Conservation (phyloP, 2,113 vertebrate genomes). For the Craseonycteris thonglongyai region DNA sequence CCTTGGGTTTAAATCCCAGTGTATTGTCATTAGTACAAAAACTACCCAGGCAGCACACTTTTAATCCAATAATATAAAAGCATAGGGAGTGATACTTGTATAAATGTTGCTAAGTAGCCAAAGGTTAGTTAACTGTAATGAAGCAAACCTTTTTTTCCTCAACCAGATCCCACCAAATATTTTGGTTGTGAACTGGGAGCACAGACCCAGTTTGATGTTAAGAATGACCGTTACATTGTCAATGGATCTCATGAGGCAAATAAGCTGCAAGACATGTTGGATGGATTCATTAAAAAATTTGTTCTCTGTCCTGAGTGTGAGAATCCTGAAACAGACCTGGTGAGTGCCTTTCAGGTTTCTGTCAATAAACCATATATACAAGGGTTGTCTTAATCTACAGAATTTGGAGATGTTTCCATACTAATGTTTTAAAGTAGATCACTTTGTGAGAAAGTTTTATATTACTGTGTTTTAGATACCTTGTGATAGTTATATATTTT, state of each 20-base stretch:
- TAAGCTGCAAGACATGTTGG: constrained; percentile 99
- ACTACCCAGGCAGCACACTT: neutral
- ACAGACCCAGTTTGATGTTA: constrained; percentile 99
- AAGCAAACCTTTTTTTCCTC: neutral
- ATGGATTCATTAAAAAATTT: constrained; percentile 99
- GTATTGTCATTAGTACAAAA: no score
- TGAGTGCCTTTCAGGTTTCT: constrained; percentile 30
- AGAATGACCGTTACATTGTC: constrained; percentile 99
- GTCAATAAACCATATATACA: no score
- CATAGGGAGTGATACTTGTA: neutral
- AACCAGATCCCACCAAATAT: constrained; percentile 99
- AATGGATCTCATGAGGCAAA: constrained; percentile 99
- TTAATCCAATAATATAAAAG: neutral
- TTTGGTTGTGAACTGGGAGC: constrained; percentile 99
- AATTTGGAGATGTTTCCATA: neutral
- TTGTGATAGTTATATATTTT: neutral
- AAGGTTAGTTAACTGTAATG: neutral
- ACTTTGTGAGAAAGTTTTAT: no score
- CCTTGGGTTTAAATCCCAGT: neutral
- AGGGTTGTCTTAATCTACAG: no score
- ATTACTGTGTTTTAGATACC: neutral
- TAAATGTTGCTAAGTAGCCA: neutral
- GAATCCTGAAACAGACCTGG: constrained; percentile 99
- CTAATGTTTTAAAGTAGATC: neutral
- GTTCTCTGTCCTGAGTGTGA: constrained; percentile 99